phyloP scores from a whole-genome alignment of 2,797 vertebrate genomes.

The Carduelis carduelis region DNA sequence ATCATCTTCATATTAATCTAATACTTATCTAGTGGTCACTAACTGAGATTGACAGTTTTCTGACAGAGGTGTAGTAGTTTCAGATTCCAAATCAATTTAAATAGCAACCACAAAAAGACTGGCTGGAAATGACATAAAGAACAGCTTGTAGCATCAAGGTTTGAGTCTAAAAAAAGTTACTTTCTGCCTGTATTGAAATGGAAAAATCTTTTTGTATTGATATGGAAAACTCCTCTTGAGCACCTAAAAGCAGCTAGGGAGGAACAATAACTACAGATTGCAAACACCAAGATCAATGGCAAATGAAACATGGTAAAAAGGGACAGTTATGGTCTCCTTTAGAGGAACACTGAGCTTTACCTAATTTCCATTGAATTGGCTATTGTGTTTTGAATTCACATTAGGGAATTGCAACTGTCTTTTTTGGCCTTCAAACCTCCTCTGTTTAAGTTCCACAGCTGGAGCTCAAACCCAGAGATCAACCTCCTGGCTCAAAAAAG shows the following conservation, averaged over 20 bases:
- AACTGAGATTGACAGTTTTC: neutral
- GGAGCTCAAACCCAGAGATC: neutral
- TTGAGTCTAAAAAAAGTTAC: neutral
- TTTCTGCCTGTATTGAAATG: neutral
- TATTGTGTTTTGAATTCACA: neutral
- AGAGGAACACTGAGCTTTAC: neutral
- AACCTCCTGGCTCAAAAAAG: neutral
- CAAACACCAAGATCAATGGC: neutral
- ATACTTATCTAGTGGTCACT: neutral
- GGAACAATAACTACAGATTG: slow-evolving; percentile 35
- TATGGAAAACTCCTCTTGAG: slow-evolving; percentile 28
- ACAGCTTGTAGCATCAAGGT: neutral
- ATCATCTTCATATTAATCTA: neutral
- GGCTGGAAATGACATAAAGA: neutral
- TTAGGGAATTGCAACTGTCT: neutral
- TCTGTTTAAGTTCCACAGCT: neutral
- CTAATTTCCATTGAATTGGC: neutral
- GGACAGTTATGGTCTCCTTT: neutral
- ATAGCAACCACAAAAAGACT: neutral
- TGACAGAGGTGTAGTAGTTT: neutral
- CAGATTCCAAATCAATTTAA: neutral
- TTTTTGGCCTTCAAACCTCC: neutral
- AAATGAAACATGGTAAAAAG: neutral
- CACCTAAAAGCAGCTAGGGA: neutral
- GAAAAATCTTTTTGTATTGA: slow-evolving; percentile 23